Evolutionary conservation across 1,140 invertebrate species (phyloP), one percentile per base, ranked within the genome.

Genomic region (Hestina assimilis): DNA sequence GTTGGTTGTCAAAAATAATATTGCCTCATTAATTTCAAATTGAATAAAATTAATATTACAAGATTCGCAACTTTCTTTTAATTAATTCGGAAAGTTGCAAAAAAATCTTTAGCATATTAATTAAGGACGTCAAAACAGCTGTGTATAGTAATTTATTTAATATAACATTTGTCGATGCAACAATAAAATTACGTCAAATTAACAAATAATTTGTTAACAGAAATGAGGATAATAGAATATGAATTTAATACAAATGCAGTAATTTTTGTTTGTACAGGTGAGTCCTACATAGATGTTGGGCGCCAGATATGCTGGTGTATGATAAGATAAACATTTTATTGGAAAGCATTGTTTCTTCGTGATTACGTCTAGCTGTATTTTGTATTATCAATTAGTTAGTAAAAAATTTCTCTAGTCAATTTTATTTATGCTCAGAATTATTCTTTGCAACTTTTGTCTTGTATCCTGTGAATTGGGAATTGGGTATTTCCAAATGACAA

Each of bases 181-280:
- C 15, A 28, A 24, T 24, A 19, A 15, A 20, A 21, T 43, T 19
- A 31, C 35, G 15, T 33, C n/a, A 14, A 17, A 7, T 35, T 12
- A 11, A 3, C 12, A 11, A 26, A 40, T 28, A 11, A 53, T n/a
- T n/a, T n/a, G n/a, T 21, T 42, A 28, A 53, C 26, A n/a, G 12
- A 29, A 14, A 31, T 42, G 23, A 8, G 40, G 15, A 29, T 19
- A 53, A 20, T 42, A 41, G 24, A 40, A 11, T 60, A 21, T n/a
- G 35, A 58, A 43, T 51, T 51, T 50, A n/a, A 46, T 52, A 55
- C 53, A 52, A 56, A 17, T 48, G 55, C 45, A 46, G 33, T 38
- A 20, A 20, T 23, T 53, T 20, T 31, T 69, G 63, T 72, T 76
- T 74, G 53, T 50, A 66, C 69, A 76, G 64, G 62, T 76, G 68